Conservation (phyloP, 2,888 invertebrate species). For the Petrolisthes cinctipes region DNA sequence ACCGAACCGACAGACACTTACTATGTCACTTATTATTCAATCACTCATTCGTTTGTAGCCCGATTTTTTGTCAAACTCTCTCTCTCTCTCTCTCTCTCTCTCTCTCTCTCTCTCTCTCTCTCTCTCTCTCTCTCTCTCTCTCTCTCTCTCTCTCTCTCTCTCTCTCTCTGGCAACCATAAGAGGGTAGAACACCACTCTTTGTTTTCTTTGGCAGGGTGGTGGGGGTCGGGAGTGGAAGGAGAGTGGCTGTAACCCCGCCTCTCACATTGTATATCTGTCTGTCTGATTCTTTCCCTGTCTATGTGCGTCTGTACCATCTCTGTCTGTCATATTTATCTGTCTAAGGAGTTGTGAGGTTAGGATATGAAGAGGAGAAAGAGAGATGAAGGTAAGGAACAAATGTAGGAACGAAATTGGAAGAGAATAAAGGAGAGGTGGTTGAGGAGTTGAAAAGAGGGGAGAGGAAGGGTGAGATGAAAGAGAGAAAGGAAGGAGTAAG, state of each 20-base stretch:
- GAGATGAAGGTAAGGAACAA: neutral
- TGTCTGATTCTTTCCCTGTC: neutral
- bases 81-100: neutral
- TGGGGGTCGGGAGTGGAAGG: neutral
- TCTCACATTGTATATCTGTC: neutral
- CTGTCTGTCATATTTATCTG: neutral
- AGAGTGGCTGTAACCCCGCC: neutral
- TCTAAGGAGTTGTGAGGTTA: neutral
- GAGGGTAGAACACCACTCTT: neutral
- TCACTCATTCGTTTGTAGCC: too few species aligned
- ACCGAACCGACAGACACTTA: too few species aligned
- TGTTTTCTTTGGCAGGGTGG: neutral
- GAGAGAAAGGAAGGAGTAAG: neutral
- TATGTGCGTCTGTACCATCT: neutral
- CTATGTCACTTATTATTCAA: neutral
- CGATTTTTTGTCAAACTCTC: neutral
- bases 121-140: neutral
- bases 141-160: constrained; percentile 9
- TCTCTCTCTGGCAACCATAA: neutral
- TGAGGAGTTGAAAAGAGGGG: too few species aligned
- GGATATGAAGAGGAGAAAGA: neutral
- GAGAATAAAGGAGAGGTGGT: neutral
- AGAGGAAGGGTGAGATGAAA: neutral
- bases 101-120: neutral
- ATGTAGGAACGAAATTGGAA: neutral